Conservation (phyloP, 2,113 vertebrate genomes). For the Aplodontia rufa region DNA sequence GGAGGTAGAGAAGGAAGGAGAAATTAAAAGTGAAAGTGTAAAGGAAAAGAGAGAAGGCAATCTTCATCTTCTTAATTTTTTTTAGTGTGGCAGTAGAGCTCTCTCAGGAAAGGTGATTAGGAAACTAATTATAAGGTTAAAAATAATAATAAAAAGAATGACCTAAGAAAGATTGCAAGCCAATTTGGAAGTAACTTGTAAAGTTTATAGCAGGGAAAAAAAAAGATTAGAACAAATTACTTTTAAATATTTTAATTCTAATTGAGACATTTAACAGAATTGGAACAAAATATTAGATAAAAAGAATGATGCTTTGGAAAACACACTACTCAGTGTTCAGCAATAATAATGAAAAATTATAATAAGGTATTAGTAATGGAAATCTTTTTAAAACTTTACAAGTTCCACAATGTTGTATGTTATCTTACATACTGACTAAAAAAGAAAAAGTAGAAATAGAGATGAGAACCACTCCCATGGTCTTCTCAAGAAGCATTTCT, state of each 20-base stretch:
- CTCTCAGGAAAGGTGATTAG: not conserved
- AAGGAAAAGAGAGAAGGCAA: not conserved
- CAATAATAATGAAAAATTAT: slow-evolving; percentile 14
- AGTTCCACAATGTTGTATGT: not conserved
- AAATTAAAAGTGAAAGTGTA: not conserved
- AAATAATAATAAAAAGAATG: not conserved
- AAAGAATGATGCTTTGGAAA: slow-evolving; percentile 20
- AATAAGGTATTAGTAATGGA: not conserved
- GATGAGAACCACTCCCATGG: not conserved
- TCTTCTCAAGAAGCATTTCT: not conserved
- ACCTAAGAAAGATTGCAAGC: not conserved
- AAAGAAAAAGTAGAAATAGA: not conserved
- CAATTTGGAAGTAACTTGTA: not conserved
- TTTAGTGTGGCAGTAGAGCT: not conserved
- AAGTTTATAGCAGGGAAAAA: not conserved
- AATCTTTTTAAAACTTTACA: not conserved
- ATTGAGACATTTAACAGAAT: slow-evolving; percentile 6
- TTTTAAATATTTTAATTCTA: slow-evolving; percentile 32
- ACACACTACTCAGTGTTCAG: not conserved
- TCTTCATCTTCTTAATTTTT: not conserved
- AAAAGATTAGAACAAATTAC: not conserved
- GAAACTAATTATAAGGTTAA: not conserved
- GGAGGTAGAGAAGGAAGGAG: not conserved
- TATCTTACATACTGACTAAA: not conserved
- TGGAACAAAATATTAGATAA: slow-evolving; percentile 11